These are phyloP conservation scores for Sceloporus undulatus DNA, from an alignment of 2,113 vertebrate genomes.

Conservation along the genomic window DNA sequence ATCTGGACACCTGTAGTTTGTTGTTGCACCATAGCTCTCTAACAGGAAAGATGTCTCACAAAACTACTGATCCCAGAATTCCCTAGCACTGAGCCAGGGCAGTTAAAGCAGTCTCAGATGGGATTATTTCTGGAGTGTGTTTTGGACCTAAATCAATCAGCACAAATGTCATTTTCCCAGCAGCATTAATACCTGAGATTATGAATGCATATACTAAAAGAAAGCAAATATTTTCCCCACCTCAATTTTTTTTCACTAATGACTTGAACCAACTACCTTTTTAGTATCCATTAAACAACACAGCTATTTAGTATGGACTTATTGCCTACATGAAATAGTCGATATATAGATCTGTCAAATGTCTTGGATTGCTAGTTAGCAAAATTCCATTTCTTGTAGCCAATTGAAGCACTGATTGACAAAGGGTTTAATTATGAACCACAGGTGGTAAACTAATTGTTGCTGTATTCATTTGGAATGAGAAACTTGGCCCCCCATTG, in stretches of 20 bases:
- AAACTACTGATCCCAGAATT: no score
- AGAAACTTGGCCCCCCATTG: not conserved
- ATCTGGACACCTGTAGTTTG: no score
- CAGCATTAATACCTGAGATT: not conserved
- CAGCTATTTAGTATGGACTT: constrained; percentile 3
- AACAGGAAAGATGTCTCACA: no score
- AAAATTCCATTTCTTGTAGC: constrained; percentile 6
- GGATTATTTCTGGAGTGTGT: no score
- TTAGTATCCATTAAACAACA: constrained; percentile 2
- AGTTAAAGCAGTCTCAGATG: no score
- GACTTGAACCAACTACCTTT: not conserved
- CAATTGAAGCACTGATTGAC: constrained; percentile 5
- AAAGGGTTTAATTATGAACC: constrained; percentile 14
- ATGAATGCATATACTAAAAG: not conserved
- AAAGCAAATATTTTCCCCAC: not conserved
- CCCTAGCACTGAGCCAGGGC: no score
- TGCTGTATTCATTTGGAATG: not conserved
- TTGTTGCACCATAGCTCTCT: no score
- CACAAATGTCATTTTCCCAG: not conserved
- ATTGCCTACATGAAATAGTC: not conserved
- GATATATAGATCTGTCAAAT: not conserved
- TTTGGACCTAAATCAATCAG: not conserved
- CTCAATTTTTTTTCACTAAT: not conserved
- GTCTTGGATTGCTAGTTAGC: not conserved
- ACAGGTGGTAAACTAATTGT: constrained; percentile 19